These are phyloP conservation scores for Drosophila mettleri DNA, from an alignment of 2,888 invertebrate species.

Conservation along the genomic window DNA sequence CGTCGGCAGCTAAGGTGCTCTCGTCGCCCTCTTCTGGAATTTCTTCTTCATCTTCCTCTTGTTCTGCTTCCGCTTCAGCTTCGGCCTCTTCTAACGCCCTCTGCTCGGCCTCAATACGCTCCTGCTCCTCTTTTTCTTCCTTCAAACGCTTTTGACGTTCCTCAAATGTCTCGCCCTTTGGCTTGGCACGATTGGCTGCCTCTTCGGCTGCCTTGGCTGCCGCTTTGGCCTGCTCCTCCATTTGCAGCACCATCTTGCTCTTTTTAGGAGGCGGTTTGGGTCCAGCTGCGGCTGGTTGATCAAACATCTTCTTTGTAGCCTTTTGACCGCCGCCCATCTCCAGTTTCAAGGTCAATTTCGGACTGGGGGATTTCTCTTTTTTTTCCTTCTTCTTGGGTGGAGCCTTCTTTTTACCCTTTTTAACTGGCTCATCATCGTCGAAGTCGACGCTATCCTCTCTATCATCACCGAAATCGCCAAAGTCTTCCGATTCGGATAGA, in stretches of 20 bases:
- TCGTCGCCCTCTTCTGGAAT: slow-evolving; percentile 68
- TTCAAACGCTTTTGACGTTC: slow-evolving; percentile 83
- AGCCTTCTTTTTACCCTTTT: slow-evolving; percentile 82
- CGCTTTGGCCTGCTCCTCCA: slow-evolving; percentile 84
- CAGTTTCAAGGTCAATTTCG: slow-evolving; percentile 83
- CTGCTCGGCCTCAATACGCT: slow-evolving; percentile 80
- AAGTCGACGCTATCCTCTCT: slow-evolving; percentile 81
- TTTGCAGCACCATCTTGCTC: slow-evolving; percentile 83
- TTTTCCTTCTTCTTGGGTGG: slow-evolving; percentile 83
- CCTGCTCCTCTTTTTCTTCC: slow-evolving; percentile 81
- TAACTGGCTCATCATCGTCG: slow-evolving; percentile 80
- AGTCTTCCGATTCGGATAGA: slow-evolving; percentile 50
- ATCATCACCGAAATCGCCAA: slow-evolving; percentile 65
- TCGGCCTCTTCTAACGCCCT: slow-evolving; percentile 81
- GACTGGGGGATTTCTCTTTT: slow-evolving; percentile 83
- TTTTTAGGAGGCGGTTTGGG: slow-evolving; percentile 84
- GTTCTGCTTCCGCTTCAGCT: slow-evolving; percentile 71
- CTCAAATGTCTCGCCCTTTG: slow-evolving; percentile 82
- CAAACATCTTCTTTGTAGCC: slow-evolving; percentile 84
- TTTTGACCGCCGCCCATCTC: slow-evolving; percentile 84
- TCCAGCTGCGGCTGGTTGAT: slow-evolving; percentile 77
- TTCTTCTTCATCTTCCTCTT: slow-evolving; percentile 69
- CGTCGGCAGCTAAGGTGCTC: slow-evolving; percentile 68
- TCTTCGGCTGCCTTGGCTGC: slow-evolving; percentile 83
- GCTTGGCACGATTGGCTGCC: slow-evolving; percentile 79